Base-by-base conservation (phyloP, 2,888 invertebrate species). In the Lithophane socia region DNA sequence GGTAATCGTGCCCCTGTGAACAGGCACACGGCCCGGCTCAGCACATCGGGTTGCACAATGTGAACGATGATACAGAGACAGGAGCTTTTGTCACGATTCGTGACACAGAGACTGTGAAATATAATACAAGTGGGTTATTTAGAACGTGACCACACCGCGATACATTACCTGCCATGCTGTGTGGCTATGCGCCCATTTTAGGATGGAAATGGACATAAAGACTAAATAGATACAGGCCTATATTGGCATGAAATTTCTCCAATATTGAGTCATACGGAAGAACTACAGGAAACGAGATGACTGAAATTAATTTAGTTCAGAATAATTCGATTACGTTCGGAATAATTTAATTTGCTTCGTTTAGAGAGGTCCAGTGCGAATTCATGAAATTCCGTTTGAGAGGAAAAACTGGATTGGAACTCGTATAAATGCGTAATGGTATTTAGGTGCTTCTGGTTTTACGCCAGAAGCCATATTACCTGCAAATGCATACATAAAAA, bases 101-200 rank as follows among this genome's bases (percentile, higher is more conserved):
- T 91, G 90, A 90, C 91, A 94, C 93, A 93, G 91, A 92, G 89
- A 89, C 91, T 91, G 88, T 92, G 94, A 93, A 94, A 94, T 93
- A 92, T 93, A 93, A 94, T 94, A 94, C 94, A 92, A 92, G 90
- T 92, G 89, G 92, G 92, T 91, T 95, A 95, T 95, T 94, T 92
- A 93, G 95, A 94, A 95, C 95, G 95, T 94, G 94, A 95, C 95
- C 91, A 90, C 90, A 90, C 90, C 86, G 91, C 91, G 92, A 93
- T 91, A 93, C 91, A 92, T 93, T 92, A 91, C 91, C 89, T 86
- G 89, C 87, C 90, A 90, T 87, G 89, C 86, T 87, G 81, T 89
- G 88, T 90, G 87, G 86, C 84, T 90, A 60, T 89, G 87, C 84
- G 77, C 84, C 88, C 87, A 88, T 90, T 92, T 90, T 90, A 88